phyloP scores from a whole-genome alignment of 2,797 vertebrate genomes.

The Remorina albescens region DNA sequence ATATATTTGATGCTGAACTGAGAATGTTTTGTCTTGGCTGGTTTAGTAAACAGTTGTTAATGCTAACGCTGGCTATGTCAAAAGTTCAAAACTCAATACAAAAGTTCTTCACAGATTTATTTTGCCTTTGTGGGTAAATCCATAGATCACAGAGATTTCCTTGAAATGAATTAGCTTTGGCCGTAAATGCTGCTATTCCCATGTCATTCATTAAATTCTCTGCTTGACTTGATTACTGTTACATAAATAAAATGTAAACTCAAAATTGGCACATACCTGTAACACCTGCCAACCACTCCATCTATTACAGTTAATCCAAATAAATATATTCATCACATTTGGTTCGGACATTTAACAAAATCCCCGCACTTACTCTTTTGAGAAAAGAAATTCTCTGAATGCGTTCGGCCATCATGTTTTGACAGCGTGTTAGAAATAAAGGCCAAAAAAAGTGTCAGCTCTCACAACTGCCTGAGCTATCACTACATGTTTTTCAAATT shows the following conservation, averaged over 20 bases:
- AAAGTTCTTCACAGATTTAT: too few species aligned
- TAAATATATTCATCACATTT: slow-evolving; percentile 28
- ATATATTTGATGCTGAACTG: too few species aligned
- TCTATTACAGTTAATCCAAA: neutral
- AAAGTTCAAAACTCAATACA: too few species aligned
- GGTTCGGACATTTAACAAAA: slow-evolving; percentile 31
- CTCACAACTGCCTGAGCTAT: slow-evolving; percentile 65
- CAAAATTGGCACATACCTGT: neutral
- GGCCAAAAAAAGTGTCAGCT: slow-evolving; percentile 57
- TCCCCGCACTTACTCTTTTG: slow-evolving; percentile 25
- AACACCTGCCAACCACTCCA: neutral
- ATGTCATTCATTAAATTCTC: too few species aligned
- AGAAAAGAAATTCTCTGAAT: slow-evolving; percentile 52
- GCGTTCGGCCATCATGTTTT: slow-evolving; percentile 41
- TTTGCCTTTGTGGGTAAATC: neutral
- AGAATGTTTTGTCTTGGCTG: too few species aligned
- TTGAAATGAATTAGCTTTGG: too few species aligned
- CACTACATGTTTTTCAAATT: slow-evolving; percentile 74
- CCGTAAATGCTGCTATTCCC: too few species aligned
- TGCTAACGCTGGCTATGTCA: too few species aligned
- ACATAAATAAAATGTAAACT: neutral
- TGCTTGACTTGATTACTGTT: neutral
- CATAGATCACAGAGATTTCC: neutral
- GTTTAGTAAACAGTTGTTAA: too few species aligned
- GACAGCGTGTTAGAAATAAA: slow-evolving; percentile 65